Conservation (phyloP, 2,113 vertebrate species). For the Tetraodon nigroviridis region DNA sequence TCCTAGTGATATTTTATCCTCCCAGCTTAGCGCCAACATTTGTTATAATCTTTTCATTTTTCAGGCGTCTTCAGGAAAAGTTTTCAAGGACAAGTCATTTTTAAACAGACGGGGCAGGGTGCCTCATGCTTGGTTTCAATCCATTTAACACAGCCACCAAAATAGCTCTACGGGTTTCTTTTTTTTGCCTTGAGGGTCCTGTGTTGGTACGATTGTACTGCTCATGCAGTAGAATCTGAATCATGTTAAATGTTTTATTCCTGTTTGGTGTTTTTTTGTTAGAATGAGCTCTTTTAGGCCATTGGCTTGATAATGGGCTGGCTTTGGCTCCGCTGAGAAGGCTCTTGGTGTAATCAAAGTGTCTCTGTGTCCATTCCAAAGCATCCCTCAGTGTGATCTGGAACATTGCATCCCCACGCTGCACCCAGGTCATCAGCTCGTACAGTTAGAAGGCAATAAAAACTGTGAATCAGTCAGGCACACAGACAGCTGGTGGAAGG, state of each 20-base stretch:
- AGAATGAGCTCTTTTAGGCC: no score
- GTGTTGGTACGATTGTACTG: slow-evolving; percentile 10
- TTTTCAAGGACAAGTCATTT: slow-evolving; percentile 54
- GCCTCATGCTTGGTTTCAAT: slow-evolving; percentile 40
- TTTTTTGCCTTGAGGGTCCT: slow-evolving; percentile 12
- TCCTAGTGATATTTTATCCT: slow-evolving; percentile 34
- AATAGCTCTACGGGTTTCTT: slow-evolving; percentile 9
- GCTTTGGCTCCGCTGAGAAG: no score
- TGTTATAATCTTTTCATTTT: slow-evolving; percentile 52
- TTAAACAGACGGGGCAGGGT: slow-evolving; percentile 24
- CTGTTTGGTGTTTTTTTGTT: background rate
- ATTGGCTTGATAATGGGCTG: no score
- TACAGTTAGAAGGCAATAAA: no score
- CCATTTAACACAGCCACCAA: slow-evolving; percentile 34
- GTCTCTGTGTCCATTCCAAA: no score
- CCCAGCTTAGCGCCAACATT: slow-evolving; percentile 33
- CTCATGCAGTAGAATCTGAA: background rate
- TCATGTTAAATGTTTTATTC: background rate
- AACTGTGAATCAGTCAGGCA: no score
- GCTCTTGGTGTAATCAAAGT: no score
- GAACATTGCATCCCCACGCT: no score
- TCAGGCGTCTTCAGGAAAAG: slow-evolving; percentile 22
- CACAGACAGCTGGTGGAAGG: no score
- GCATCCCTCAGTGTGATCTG: no score
- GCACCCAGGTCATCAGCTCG: no score